Percentiles rank a stretch among this genome's conserved stretches.
Conservation (phyloP, 2,797 vertebrate species). For the Anabas testudineus region DNA sequence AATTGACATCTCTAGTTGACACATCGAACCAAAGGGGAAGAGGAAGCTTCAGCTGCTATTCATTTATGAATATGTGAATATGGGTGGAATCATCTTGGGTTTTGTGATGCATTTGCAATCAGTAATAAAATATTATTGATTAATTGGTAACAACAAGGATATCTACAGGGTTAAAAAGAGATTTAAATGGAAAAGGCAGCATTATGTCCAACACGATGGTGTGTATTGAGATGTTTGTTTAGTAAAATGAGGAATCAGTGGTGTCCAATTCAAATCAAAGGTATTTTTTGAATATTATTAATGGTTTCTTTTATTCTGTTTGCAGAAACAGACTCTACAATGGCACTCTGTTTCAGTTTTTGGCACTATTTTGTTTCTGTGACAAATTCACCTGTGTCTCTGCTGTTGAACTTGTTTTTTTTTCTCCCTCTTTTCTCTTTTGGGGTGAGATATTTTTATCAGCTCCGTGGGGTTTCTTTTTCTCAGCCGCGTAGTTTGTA, state of each 20-base stretch:
- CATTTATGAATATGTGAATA: neutral
- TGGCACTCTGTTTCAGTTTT: slow-evolving; percentile 16
- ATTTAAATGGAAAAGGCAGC: neutral
- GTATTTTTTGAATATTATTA: slow-evolving; percentile 10
- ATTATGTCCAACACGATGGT: neutral
- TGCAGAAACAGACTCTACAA: slow-evolving; percentile 14
- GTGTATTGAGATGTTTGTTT: neutral
- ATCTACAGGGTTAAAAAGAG: neutral
- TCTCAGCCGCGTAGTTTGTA: slow-evolving; percentile 39
- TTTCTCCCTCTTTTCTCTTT: slow-evolving; percentile 56
- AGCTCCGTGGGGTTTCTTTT: slow-evolving; percentile 68
- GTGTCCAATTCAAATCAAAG: neutral
- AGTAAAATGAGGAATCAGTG: neutral
- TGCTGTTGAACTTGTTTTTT: slow-evolving; percentile 54
- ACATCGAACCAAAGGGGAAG: slow-evolving; percentile 40
- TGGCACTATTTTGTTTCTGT: slow-evolving; percentile 40
- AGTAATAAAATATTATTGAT: slow-evolving; percentile 22
- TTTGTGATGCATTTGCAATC: slow-evolving; percentile 15
- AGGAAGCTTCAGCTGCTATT: slow-evolving; percentile 21
- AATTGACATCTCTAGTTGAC: slow-evolving; percentile 64
- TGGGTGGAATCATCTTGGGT: neutral
- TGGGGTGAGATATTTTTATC: slow-evolving; percentile 76
- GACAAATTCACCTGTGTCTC: slow-evolving; percentile 60
- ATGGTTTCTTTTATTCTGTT: neutral
- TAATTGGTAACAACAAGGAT: neutral